Conservation (phyloP, 2,888 invertebrate species). For the Drosophila paranaensis region DNA sequence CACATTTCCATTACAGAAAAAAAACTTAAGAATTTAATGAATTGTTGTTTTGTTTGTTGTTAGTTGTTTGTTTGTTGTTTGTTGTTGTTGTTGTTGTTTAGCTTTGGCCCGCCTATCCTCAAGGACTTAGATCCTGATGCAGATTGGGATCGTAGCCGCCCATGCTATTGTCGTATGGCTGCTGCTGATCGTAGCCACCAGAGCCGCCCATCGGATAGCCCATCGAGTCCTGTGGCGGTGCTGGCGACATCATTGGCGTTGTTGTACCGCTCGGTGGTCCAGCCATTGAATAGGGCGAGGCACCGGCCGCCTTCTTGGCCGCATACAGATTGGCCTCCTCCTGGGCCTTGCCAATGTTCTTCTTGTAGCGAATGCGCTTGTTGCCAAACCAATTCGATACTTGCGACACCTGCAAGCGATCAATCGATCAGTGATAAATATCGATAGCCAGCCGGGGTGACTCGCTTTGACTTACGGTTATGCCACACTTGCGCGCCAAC, state of each 20-base stretch:
- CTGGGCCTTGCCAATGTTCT: constrained; percentile 99
- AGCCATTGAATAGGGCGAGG: constrained; percentile 94
- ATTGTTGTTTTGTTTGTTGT: constrained; percentile 1
- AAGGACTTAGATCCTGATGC: constrained; percentile 93
- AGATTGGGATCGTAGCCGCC: constrained; percentile 94
- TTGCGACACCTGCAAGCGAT: constrained; percentile 86
- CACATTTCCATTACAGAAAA: constrained; percentile 31
- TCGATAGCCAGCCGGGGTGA: not conserved
- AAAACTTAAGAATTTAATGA: constrained; percentile 34
- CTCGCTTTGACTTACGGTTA: constrained; percentile 89
- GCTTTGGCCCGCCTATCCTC: constrained; percentile 80
- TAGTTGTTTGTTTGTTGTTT: not conserved
- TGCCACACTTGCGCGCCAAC: constrained; percentile 99
- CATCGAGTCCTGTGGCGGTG: constrained; percentile 96
- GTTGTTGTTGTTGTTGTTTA: constrained; percentile 19
- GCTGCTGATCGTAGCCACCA: constrained; percentile 95
- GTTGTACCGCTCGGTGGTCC: constrained; percentile 95
- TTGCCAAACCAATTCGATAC: constrained; percentile 99
- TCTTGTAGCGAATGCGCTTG: constrained; percentile 99
- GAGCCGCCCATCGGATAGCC: constrained; percentile 97
- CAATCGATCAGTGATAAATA: not conserved
- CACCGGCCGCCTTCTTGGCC: constrained; percentile 98
- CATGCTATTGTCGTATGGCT: constrained; percentile 94
- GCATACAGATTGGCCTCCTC: constrained; percentile 99
- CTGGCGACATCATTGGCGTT: constrained; percentile 98